Evolutionary conservation across 2,888 invertebrate genomes (phyloP), one percentile per base, ranked within the genome.

Genomic region (Standfussiana lucernea): DNA sequence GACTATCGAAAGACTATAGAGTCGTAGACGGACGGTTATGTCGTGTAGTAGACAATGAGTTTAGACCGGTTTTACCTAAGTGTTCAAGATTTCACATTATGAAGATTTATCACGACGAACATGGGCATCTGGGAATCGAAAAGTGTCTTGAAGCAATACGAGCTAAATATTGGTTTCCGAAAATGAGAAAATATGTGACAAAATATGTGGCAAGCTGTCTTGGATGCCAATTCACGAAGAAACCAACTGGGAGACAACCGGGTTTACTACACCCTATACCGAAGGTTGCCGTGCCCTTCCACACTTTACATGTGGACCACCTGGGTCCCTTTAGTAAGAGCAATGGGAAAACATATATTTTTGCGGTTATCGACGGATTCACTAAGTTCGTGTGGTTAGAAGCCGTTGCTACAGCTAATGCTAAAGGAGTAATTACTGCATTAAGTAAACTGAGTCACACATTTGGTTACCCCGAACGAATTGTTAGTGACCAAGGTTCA

Each of bases 81-180:
- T 37, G 62, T 62, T n/a, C 53, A 8, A 53, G 53, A 53, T 53
- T 53, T n/a, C 53, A 53, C 18, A 50, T 50, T 50, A 50, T n/a
- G 24, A n/a, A 53, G 11, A n/a, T 50, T 24, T 50, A 50, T 50
- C n/a, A 53, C 13, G 53, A 53, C n/a, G n/a, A 28, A 13, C 5
- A 56, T 28, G 56, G 28, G 13, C 56, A n/a, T 56, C 56, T 56
- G 13, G 56, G 56, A 13, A 15, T 28, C 2, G 56, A 56, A 15
- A 56, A 56, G 56, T 13, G 28, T 28, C 13, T 28, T 11, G 56
- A 56, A 15, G 56, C 28, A 24, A 53, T 53, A n/a, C 24, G n/a
- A n/a, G n/a, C 8, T 40, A 40, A 64, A 40, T 64, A 64, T 40
- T 64, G 62, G 62, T 40, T 64, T 40, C 62, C 62, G 13, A 64